Conservation (phyloP, 2,797 vertebrate species). For the Pseudopleuronectes americanus region DNA sequence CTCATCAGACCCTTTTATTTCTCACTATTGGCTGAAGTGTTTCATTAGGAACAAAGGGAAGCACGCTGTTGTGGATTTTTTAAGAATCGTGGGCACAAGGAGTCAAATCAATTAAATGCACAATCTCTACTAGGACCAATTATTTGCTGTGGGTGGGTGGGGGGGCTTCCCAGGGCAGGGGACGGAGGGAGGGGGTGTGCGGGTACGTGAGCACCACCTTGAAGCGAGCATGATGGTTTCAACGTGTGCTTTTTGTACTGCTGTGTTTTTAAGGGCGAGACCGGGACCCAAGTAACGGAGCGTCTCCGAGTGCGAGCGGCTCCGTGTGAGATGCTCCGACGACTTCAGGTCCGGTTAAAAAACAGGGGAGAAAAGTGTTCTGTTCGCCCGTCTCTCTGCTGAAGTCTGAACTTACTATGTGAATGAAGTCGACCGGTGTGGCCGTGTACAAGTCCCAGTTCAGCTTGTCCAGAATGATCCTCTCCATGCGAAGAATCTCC, state of each 20-base stretch:
- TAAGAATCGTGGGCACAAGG: slow-evolving; percentile 49
- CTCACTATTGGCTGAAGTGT: not conserved
- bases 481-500: slow-evolving; percentile 91
- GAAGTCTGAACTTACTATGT: slow-evolving; percentile 84
- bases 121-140: slow-evolving; percentile 75
- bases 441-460: slow-evolving; percentile 89
- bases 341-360: slow-evolving; percentile 25
- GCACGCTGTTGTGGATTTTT: slow-evolving; percentile 13
- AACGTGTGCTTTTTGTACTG: slow-evolving; percentile 65
- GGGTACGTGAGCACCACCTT: slow-evolving; percentile 40
- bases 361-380: not conserved
- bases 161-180: not conserved
- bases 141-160: slow-evolving; percentile 17
- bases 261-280: slow-evolving; percentile 52
- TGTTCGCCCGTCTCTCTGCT: slow-evolving; percentile 44
- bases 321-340: slow-evolving; percentile 31
- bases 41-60: not conserved
- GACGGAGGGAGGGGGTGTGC: slow-evolving; percentile 19
- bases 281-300: slow-evolving; percentile 34
- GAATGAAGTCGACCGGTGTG: slow-evolving; percentile 89
- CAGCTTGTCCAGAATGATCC: slow-evolving; percentile 89
- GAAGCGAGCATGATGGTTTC: slow-evolving; percentile 40
- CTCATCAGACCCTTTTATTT: not conserved
- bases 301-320: slow-evolving; percentile 18
- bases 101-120: slow-evolving; percentile 59